Conservation (phyloP, 2,888 invertebrate genomes). For the Fragum whitleyi region DNA sequence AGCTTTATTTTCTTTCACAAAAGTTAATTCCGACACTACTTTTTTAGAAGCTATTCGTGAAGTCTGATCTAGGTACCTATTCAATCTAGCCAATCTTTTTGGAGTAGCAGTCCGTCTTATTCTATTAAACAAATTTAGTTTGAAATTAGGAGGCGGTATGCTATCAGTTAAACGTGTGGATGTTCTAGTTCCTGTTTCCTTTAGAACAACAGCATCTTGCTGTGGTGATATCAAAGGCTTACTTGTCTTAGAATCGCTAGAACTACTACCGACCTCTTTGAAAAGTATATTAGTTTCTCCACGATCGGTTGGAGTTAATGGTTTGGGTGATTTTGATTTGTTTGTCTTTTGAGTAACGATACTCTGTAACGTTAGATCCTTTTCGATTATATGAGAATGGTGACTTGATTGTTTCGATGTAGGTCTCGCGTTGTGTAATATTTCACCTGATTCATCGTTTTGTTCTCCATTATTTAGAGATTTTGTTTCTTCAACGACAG, state of each 20-base stretch:
- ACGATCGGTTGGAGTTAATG: conserved; percentile 37
- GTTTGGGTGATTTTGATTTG: conserved; percentile 13
- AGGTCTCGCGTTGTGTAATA: neutral
- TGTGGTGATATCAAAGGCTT: neutral
- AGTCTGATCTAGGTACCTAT: conserved; percentile 6
- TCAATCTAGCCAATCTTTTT: conserved; percentile 31
- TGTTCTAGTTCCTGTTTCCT: neutral
- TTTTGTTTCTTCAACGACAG: neutral
- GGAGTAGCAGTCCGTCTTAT: conserved; percentile 42
- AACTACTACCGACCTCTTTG: neutral
- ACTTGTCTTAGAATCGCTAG: neutral
- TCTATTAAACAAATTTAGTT: conserved; percentile 46
- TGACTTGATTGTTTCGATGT: neutral
- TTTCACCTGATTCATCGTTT: neutral
- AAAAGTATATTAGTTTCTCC: conserved; percentile 36
- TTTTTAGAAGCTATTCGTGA: conserved; percentile 16
- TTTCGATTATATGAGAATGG: neutral
- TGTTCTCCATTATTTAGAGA: neutral
- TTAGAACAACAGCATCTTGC: neutral
- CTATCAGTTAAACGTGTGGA: neutral
- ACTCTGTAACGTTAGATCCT: conserved; percentile 27
- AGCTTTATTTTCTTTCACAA: conserved; percentile 40
- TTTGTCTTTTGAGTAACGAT: neutral
- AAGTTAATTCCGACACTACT: conserved; percentile 25
- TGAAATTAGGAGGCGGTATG: conserved; percentile 50